phyloP scores from a whole-genome alignment of 2,797 vertebrate species.

The Eremophila alpestris region DNA sequence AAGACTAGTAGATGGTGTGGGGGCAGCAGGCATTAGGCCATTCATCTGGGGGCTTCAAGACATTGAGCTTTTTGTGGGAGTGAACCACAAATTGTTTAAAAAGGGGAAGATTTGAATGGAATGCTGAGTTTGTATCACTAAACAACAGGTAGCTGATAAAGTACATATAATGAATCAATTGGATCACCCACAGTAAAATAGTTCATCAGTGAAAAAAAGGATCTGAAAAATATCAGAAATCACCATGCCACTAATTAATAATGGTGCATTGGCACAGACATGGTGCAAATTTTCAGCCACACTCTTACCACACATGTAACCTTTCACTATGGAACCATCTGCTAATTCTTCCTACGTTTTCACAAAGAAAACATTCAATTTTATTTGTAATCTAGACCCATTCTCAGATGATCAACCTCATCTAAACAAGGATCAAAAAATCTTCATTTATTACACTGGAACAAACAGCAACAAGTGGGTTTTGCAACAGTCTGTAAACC shows the following conservation, averaged over 20 bases:
- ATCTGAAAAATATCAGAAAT: neutral
- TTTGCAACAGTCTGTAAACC: neutral
- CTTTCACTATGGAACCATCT: neutral
- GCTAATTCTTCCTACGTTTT: neutral
- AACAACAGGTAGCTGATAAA: neutral
- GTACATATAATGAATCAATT: neutral
- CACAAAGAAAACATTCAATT: neutral
- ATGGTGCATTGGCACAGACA: neutral
- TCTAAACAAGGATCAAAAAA: neutral
- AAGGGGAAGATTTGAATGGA: neutral
- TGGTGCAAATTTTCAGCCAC: neutral
- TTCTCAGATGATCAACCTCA: neutral
- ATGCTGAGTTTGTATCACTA: neutral
- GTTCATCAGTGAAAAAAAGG: neutral
- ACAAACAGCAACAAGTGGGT: neutral
- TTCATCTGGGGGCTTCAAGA: neutral
- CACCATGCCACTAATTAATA: neutral
- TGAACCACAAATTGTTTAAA: neutral
- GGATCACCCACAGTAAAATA: neutral
- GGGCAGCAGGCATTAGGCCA: neutral
- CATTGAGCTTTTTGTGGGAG: fast-evolving
- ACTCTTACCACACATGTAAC: neutral
- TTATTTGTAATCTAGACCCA: neutral
- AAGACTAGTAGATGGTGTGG: neutral
- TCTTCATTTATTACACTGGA: neutral